Percentiles rank a stretch among this genome's conserved stretches.
phyloP scores from a whole-genome alignment of 2,888 invertebrate genomes.

The Amiota minor region DNA sequence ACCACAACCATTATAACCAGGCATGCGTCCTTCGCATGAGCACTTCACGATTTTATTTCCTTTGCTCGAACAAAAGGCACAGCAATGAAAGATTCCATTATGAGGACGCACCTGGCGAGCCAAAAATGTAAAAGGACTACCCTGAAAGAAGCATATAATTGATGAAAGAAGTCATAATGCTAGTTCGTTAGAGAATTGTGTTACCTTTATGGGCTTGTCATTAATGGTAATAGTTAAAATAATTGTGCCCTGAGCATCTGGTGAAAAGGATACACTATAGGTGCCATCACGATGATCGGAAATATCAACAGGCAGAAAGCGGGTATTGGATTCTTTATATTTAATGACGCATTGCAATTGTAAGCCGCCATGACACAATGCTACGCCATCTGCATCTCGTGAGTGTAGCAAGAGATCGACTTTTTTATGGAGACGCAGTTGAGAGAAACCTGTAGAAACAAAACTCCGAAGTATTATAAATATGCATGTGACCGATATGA shows the following conservation, averaged over 20 bases:
- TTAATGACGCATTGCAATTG: conserved; percentile 76
- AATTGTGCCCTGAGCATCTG: conserved; percentile 79
- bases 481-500: not conserved
- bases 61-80: conserved; percentile 86
- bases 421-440: conserved; percentile 78
- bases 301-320: conserved; percentile 75
- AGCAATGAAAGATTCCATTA: conserved; percentile 84
- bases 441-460: conserved; percentile 59
- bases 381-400: conserved; percentile 78
- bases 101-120: conserved; percentile 80
- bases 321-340: conserved; percentile 75
- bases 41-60: conserved; percentile 81
- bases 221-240: conserved; percentile 78
- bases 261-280: conserved; percentile 77
- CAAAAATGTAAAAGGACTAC: conserved; percentile 80
- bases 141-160: conserved; percentile 73
- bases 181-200: not conserved
- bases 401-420: conserved; percentile 78
- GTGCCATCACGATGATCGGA: conserved; percentile 79
- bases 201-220: conserved; percentile 80
- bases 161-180: not conserved
- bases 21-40: conserved; percentile 84
- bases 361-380: conserved; percentile 81
- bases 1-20: conserved; percentile 84
- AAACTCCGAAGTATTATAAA: conserved; percentile 57